phyloP scores from a whole-genome alignment of 2,113 vertebrate species.

The Grammomys dolichurus region DNA sequence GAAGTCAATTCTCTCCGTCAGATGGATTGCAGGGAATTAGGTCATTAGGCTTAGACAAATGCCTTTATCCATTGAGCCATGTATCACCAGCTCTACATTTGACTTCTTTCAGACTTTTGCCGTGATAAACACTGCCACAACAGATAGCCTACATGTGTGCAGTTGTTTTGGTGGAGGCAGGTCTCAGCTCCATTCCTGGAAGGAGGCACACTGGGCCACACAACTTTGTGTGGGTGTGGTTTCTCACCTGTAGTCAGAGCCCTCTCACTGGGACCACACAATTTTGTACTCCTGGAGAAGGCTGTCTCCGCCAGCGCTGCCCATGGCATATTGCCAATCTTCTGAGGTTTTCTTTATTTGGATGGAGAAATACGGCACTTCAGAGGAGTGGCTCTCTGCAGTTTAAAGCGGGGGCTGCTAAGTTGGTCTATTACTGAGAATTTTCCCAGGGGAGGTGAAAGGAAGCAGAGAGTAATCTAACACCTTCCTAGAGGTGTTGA shows the following conservation, averaged over 20 bases:
- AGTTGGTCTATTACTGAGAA: background rate
- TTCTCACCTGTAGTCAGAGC: background rate
- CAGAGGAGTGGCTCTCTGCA: background rate
- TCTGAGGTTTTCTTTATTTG: background rate
- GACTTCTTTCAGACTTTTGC: background rate
- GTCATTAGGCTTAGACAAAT: background rate
- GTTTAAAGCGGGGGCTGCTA: background rate
- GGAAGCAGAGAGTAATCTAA: background rate
- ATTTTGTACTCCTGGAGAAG: background rate
- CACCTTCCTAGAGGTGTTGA: conserved; percentile 13
- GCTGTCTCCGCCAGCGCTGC: background rate
- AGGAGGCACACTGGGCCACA: background rate
- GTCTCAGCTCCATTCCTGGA: background rate
- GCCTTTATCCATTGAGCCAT: background rate
- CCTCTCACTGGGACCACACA: background rate
- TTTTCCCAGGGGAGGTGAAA: background rate
- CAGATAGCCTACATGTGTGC: too few species aligned
- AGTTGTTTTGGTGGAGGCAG: background rate
- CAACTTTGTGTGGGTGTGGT: too few species aligned
- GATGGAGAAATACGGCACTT: background rate
- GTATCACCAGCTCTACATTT: background rate
- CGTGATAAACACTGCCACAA: too few species aligned
- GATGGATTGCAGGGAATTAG: too few species aligned
- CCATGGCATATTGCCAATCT: background rate
- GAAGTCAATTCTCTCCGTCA: background rate